These are phyloP conservation scores for Podarcis siculus DNA, from an alignment of 2,797 vertebrate genomes.

Conservation along the genomic window DNA sequence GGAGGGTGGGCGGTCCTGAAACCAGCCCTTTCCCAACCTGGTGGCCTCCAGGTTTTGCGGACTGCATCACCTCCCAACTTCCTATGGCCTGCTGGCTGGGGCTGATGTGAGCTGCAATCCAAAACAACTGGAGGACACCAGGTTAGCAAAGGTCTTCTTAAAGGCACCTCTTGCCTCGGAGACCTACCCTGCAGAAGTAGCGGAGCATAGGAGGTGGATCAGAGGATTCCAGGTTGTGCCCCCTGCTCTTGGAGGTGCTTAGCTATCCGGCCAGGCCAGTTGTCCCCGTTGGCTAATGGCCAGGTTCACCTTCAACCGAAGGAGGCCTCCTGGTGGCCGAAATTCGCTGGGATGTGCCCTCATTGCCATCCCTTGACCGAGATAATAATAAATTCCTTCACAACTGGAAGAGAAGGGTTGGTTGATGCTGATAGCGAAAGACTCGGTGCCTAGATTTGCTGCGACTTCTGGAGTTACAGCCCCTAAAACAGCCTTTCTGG, in stretches of 20 bases:
- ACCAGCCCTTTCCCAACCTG: not conserved
- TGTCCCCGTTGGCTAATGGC: not conserved
- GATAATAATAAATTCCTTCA: not conserved
- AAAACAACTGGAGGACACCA: not conserved
- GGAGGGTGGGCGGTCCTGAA: fast-evolving
- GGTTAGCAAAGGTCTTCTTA: not conserved
- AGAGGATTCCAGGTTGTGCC: no score
- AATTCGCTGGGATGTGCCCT: not conserved
- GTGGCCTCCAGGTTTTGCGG: not conserved
- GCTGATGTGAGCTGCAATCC: not conserved
- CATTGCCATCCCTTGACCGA: not conserved
- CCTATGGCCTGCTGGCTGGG: not conserved
- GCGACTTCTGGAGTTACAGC: not conserved
- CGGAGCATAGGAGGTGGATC: no score
- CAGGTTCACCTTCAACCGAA: not conserved
- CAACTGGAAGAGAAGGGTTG: not conserved
- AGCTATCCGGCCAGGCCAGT: not conserved
- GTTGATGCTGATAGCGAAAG: not conserved
- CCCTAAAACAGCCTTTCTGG: not conserved
- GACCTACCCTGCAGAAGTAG: no score
- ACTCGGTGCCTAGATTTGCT: no score
- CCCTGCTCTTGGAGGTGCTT: not conserved
- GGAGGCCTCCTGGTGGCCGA: not conserved
- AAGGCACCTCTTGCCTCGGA: no score
- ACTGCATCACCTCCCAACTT: not conserved